A percentile compares a stretch with the other conserved stretches of the same genome.
phyloP scores from a whole-genome alignment of 2,113 vertebrate genomes.

The Brachyhypopomus gauderio region DNA sequence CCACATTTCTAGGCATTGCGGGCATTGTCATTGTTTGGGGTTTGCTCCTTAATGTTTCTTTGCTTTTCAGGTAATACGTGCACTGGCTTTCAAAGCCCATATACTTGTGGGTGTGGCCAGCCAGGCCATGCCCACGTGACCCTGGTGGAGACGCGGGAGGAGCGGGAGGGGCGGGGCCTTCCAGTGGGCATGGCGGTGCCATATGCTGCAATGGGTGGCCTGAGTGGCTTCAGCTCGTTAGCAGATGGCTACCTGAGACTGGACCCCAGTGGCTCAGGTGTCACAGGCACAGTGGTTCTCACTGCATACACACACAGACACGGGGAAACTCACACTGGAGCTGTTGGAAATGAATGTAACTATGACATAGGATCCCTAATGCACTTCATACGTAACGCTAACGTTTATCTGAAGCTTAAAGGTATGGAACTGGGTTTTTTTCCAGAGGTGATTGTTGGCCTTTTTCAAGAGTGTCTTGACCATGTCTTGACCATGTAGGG shows the following conservation, averaged over 20 bases:
- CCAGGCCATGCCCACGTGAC: conserved; percentile 81
- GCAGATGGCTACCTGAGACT: conserved; percentile 84
- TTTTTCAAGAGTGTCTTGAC: too few relatives aligned
- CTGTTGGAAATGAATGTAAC: background rate
- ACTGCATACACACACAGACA: background rate
- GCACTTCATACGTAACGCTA: background rate
- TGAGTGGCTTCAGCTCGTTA: conserved; percentile 89
- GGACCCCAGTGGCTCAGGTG: conserved; percentile 78
- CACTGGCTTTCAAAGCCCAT: conserved; percentile 82
- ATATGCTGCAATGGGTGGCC: conserved; percentile 87
- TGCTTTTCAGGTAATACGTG: conserved; percentile 79
- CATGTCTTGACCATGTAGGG: too few relatives aligned
- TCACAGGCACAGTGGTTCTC: conserved; percentile 13
- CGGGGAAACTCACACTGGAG: background rate
- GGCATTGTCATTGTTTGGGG: too few relatives aligned
- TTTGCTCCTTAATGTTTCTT: too few relatives aligned
- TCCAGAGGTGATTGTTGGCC: too few relatives aligned
- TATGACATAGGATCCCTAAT: background rate
- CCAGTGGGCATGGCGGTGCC: conserved; percentile 82
- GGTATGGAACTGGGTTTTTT: too few relatives aligned
- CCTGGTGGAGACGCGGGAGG: conserved; percentile 83
- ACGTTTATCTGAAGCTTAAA: too few relatives aligned
- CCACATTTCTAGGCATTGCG: too few relatives aligned
- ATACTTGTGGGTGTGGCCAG: conserved; percentile 86
- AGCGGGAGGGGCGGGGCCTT: conserved; percentile 78